Percentiles rank a stretch among this genome's conserved stretches.
Evolutionary conservation across 1,140 invertebrate genomes (phyloP).

Genomic region (Scaptomyza pallida): DNA sequence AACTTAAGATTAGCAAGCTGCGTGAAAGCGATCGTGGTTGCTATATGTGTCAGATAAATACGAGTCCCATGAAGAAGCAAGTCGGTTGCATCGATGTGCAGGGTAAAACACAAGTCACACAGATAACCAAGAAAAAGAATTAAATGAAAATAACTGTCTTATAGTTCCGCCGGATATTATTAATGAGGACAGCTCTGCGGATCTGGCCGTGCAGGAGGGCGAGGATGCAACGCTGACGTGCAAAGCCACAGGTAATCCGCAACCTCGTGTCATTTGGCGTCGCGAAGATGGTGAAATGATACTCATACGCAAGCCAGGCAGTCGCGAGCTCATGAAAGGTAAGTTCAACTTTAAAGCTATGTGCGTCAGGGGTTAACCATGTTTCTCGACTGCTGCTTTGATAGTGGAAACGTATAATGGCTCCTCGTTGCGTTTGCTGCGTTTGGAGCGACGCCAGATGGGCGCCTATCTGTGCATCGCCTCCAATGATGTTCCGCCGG

Average conservation of each 20-base stretch:
- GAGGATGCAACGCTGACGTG: conserved; percentile 93
- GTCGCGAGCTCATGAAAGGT: conserved; percentile 88
- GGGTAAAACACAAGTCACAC: too few species aligned
- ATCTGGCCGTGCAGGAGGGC: conserved; percentile 91
- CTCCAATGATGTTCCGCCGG: conserved; percentile 94
- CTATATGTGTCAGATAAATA: conserved; percentile 96
- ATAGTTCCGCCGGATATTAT: conserved; percentile 91
- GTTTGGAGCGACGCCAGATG: conserved; percentile 93
- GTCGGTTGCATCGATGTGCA: conserved; percentile 94
- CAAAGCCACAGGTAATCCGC: conserved; percentile 89
- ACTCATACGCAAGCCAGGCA: conserved; percentile 87
- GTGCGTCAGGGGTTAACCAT: too few species aligned
- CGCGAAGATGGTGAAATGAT: conserved; percentile 89
- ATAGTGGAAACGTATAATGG: conserved; percentile 90
- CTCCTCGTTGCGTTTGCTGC: conserved; percentile 89
- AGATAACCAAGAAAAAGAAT: too few species aligned
- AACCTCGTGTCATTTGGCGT: conserved; percentile 89
- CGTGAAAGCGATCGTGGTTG: conserved; percentile 90
- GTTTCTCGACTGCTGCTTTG: neutral
- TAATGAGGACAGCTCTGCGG: conserved; percentile 90
- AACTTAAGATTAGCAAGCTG: conserved; percentile 90
- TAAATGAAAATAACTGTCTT: too few species aligned
- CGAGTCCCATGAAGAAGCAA: conserved; percentile 93
- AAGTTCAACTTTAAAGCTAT: neutral
- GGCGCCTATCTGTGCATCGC: conserved; percentile 94